Percentiles rank a stretch among this genome's conserved stretches.
Conservation (phyloP, 2,113 vertebrate species). For the Quiscalus mexicanus region DNA sequence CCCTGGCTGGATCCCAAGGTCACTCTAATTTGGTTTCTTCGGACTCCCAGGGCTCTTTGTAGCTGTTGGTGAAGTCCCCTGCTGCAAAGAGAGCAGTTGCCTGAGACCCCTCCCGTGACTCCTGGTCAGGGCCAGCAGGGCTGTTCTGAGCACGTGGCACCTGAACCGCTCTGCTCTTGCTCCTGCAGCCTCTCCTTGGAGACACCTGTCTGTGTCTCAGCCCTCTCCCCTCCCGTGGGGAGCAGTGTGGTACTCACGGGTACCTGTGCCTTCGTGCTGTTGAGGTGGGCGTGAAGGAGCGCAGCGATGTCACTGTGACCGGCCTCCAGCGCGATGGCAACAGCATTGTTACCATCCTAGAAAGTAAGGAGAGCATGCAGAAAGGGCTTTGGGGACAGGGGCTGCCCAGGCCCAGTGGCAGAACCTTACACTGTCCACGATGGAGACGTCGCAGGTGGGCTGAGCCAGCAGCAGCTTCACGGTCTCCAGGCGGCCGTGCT, state of each 20-base stretch:
- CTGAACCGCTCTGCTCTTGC: neutral
- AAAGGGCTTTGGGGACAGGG: neutral
- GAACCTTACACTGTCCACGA: constrained; percentile 86
- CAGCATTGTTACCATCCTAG: constrained; percentile 92
- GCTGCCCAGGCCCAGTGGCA: neutral
- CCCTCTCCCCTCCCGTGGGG: neutral
- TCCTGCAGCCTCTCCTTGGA: neutral
- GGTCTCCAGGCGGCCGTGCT: constrained; percentile 87
- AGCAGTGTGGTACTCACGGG: constrained; percentile 71
- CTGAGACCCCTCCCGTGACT: neutral
- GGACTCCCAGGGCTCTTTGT: neutral
- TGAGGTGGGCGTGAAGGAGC: constrained; percentile 87
- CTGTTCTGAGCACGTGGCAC: neutral
- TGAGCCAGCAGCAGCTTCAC: constrained; percentile 88
- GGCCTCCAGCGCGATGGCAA: constrained; percentile 89
- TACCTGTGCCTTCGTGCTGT: constrained; percentile 61
- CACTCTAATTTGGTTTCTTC: constrained; percentile 12
- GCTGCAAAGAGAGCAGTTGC: neutral
- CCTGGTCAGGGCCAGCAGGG: neutral
- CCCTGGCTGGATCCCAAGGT: neutral
- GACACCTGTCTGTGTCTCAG: neutral
- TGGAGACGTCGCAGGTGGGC: constrained; percentile 83
- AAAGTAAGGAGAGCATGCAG: neutral
- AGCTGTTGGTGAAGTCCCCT: neutral
- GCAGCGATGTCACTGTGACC: constrained; percentile 89